Base-by-base conservation (phyloP, 2,888 invertebrate species). In the Tinea pellionella region DNA sequence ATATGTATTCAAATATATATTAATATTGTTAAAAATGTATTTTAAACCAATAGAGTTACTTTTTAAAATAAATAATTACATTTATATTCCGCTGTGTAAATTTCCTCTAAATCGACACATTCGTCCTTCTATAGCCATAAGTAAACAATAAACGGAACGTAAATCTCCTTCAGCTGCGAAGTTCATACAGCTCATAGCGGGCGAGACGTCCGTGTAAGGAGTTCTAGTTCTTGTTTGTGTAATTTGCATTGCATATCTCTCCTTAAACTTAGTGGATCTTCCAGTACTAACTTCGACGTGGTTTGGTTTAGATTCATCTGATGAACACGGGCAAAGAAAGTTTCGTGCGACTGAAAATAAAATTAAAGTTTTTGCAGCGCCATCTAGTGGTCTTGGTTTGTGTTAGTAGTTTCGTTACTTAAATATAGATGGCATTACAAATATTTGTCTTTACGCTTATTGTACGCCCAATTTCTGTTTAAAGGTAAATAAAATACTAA, bases 41-140 rank as follows among this genome's bases (percentile, higher is more conserved):
- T n/a, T n/a, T 24, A 24, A 24, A 24, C 2, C 24, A 24, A 24
- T 3, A 3, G 15, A 42, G 7, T 42, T 13, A 4, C 42, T 42
- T n/a, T n/a, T 15, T n/a, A 42, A 42, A 42, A 42, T 4, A 42
- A 42, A 4, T 4, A 8, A 24, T 24, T 6, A 6, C 24, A 24
- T 24, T 24, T 24, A 3, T 24, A 24, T 24, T 24, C 24, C 24
- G 6, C 6, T 24, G 24, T 24, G 24, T 24, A 24, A 24, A 24
- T 24, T 24, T 11, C 55, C 19, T 8, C 55, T n/a, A 19, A 55
- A 24, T 19, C 55, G 19, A 19, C 80, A 70, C 24, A 85, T 65
- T 56, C 85, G 73, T 11, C 85, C 83, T 64, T 86, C 85, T 55
- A 86, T 80, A 2, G 81, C 77, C 0, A 76, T 67, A 0, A 85